Base-by-base conservation (phyloP, 2,888 invertebrate genomes). In the Leptopilina syphax region DNA sequence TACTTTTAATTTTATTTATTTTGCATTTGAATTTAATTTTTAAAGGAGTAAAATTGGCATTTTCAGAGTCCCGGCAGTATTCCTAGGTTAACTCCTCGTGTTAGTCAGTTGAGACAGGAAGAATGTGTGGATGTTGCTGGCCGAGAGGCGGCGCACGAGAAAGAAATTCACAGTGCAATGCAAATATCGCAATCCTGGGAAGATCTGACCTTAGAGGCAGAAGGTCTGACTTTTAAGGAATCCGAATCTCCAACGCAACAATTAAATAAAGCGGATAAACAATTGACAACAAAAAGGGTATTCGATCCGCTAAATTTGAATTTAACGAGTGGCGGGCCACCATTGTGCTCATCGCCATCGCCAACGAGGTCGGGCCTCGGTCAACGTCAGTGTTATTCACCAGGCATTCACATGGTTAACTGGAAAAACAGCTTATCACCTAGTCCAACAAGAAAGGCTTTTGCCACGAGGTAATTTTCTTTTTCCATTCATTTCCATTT, bases 131-230 rank as follows among this genome's bases (percentile, higher is more conserved):
- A 97, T 90, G 94, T 96, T 24, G 94, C 95, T 88, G 96, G 96
- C 88, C 94, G 98, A 80, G 98, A 98, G 92, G 95, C 96, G 80
- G 97, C 97, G 27, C 98, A 98, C 92, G 98, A 98, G 93, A 94
- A 97, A 77, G 97, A 98, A 92, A 94, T 98, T 77, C 97, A 98
- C 92, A 96, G 96, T 86, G 96, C 97, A 83, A 96, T 98, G 94
- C 97, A 97, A 92, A 98, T 98, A 93, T 98, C 98, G 3, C 97
- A 97, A 91, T 98, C 98, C 7, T 98, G 97, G 95, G 98, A 98
- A 92, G 98, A 98, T 92, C 94, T 98, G 57, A 96, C 96, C 8
- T 92, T 97, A 85, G 95, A 96, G 88, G 94, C 92, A 27, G 94
- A 94, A 86, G 93, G 94, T 82, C 92, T 93, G 65, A 89, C 91